Evolutionary conservation across 2,113 vertebrate genomes (phyloP).

Genomic region (Hippotragus niger): DNA sequence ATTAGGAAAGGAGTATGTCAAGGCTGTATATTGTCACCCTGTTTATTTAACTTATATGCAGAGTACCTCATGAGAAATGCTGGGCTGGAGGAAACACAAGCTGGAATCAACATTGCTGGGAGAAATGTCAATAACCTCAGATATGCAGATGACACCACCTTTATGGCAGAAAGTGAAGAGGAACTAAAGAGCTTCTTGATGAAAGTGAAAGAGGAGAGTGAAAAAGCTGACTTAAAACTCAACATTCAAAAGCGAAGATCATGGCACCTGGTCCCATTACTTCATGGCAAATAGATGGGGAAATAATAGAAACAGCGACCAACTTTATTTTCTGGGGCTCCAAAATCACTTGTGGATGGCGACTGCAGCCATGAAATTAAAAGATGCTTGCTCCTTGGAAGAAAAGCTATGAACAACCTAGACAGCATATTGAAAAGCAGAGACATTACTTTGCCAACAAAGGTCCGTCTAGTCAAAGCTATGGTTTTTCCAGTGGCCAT

Average conservation of each 20-base stretch:
- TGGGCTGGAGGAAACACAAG: too few relatives aligned
- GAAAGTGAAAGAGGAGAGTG: not conserved
- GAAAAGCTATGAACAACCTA: not conserved
- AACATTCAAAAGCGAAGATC: not conserved
- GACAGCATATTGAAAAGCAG: not conserved
- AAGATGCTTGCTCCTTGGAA: not conserved
- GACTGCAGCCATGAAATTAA: not conserved
- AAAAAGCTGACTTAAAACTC: not conserved
- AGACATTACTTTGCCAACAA: not conserved
- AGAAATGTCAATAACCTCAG: too few relatives aligned
- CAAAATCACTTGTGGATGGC: not conserved
- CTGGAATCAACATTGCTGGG: too few relatives aligned
- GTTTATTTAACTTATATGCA: too few relatives aligned
- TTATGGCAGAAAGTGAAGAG: not conserved
- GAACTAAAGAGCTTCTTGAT: not conserved
- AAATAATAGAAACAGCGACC: not conserved
- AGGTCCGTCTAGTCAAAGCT: not conserved
- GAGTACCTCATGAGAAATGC: too few relatives aligned
- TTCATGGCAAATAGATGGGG: not conserved
- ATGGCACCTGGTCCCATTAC: not conserved
- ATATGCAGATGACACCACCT: not conserved
- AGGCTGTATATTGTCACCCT: not conserved
- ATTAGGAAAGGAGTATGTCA: not conserved
- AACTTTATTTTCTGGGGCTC: not conserved
- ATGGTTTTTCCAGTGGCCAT: not conserved